Evolutionary conservation across 64 coral and sea anemone species (phyloP).

Genomic region (Orbicella faveolata): DNA sequence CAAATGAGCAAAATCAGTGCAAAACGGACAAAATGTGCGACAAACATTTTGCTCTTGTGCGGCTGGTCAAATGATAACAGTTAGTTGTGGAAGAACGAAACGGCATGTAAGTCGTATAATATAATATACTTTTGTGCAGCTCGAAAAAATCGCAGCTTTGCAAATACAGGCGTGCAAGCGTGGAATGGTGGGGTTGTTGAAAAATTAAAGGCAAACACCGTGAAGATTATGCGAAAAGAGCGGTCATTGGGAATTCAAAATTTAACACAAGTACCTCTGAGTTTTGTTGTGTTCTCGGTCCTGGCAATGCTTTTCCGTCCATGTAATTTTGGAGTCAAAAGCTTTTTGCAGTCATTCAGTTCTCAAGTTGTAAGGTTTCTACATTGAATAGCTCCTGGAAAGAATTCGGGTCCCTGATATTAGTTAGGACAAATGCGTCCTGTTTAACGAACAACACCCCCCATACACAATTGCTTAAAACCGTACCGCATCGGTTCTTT

Average conservation of each 20-base stretch:
- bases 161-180: not conserved
- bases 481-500: too few relatives aligned
- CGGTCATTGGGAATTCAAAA: not conserved
- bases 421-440: too few relatives aligned
- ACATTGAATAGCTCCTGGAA: too few relatives aligned
- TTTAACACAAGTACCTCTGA: not conserved
- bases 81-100: not conserved
- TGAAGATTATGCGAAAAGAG: not conserved
- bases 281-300: not conserved
- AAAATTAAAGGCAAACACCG: not conserved
- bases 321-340: not conserved
- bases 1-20: not conserved
- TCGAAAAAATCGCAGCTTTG: not conserved
- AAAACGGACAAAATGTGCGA: not conserved
- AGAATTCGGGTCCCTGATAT: too few relatives aligned
- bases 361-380: too few relatives aligned
- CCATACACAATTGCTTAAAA: too few relatives aligned
- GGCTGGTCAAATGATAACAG: not conserved
- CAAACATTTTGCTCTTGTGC: not conserved
- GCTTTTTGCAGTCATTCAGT: too few relatives aligned
- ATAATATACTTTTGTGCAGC: not conserved
- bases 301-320: not conserved
- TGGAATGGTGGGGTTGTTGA: not conserved
- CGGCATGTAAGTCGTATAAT: not conserved
- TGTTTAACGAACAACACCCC: too few relatives aligned